These are phyloP conservation scores for Urocynchramus pylzowi DNA, from an alignment of 2,113 vertebrate species.

Conservation along the genomic window DNA sequence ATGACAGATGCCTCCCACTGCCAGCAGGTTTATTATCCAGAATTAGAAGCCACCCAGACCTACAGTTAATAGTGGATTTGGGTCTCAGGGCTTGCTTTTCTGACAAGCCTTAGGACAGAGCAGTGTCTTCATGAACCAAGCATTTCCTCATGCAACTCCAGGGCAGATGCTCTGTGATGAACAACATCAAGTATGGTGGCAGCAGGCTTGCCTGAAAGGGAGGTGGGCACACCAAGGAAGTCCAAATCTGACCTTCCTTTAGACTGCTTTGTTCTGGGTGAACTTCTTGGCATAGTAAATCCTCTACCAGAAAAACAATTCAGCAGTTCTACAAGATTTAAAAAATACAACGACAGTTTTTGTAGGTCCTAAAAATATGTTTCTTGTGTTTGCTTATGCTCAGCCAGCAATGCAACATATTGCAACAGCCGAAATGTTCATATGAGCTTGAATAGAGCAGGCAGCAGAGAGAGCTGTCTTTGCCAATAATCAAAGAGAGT, in stretches of 20 bases:
- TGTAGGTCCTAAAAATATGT: background rate
- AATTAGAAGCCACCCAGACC: conserved; percentile 2
- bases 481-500: background rate
- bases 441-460: background rate
- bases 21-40: conserved; percentile 1
- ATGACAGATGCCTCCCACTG: background rate
- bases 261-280: background rate
- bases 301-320: background rate
- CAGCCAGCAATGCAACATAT: background rate
- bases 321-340: background rate
- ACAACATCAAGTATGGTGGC: background rate
- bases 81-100: background rate
- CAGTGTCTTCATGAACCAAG: background rate
- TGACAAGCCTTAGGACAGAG: background rate
- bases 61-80: background rate
- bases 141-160: background rate
- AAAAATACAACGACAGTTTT: background rate
- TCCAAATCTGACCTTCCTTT: background rate
- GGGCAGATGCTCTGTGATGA: background rate
- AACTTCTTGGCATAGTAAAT: background rate
- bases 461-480: background rate
- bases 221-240: background rate
- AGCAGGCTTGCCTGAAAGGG: background rate
- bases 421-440: background rate
- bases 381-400: background rate